Evolutionary conservation across 2,797 vertebrate species (phyloP).

Genomic region (Babyrousa celebensis): DNA sequence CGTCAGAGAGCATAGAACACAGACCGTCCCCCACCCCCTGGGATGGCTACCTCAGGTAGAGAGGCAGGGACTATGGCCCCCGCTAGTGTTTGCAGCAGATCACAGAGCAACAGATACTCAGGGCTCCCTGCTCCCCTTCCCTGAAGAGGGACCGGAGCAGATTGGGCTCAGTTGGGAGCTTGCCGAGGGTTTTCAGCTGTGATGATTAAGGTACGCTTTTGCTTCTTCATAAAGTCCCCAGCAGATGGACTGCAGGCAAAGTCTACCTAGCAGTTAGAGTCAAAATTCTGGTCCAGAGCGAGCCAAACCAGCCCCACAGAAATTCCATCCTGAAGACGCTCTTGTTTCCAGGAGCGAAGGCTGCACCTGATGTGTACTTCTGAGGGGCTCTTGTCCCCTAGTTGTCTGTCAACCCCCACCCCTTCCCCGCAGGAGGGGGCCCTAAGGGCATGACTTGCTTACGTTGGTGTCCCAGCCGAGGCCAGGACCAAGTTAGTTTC

Average conservation of each 20-base stretch:
- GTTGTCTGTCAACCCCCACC: background rate
- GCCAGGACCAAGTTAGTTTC: background rate
- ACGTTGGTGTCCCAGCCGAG: background rate
- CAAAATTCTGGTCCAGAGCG: background rate
- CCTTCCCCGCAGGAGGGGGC: background rate
- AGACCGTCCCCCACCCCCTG: no score
- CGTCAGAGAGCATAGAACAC: background rate
- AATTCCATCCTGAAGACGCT: background rate
- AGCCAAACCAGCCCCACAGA: background rate
- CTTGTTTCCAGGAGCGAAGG: background rate
- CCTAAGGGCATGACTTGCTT: background rate
- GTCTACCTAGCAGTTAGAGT: background rate
- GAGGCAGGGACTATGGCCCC: background rate
- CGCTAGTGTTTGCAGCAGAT: background rate
- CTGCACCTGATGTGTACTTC: background rate
- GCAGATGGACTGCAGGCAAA: background rate
- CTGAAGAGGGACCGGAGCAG: background rate
- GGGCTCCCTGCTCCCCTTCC: background rate
- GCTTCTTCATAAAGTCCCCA: background rate
- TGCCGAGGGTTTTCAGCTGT: background rate
- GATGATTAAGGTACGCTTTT: background rate
- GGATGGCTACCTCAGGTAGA: no score
- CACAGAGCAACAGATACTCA: background rate
- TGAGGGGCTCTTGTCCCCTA: background rate
- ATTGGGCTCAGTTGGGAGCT: background rate